A percentile compares a stretch with the other conserved stretches of the same genome.
Evolutionary conservation across 1,140 invertebrate species (phyloP).

Genomic region (Brachionus plicatilis): DNA sequence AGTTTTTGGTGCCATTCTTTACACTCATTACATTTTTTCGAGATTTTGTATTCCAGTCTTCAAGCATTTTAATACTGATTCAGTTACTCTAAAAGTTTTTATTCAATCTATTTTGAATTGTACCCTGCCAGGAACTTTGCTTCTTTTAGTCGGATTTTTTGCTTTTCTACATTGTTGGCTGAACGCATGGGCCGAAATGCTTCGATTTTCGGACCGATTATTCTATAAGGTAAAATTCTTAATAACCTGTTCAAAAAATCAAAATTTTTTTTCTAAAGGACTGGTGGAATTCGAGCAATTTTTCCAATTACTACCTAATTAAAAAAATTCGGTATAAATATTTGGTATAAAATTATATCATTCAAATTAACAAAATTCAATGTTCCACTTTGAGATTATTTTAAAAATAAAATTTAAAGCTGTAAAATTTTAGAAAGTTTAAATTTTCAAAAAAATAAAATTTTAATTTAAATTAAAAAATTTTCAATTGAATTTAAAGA

Average conservation of each 20-base stretch:
- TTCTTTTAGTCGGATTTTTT: conserved; percentile 73
- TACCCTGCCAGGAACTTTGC: conserved; percentile 68
- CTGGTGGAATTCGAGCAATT: conserved; percentile 86
- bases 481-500: too few species aligned
- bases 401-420: too few species aligned
- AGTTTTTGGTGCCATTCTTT: conserved; percentile 69
- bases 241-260: neutral
- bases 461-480: too few species aligned
- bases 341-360: too few species aligned
- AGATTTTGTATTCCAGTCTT: conserved; percentile 68
- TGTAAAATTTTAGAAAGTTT: too few species aligned
- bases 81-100: conserved; percentile 61
- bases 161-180: conserved; percentile 78
- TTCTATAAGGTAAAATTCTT: conserved; percentile 53
- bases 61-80: conserved; percentile 64
- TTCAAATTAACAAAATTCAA: too few species aligned
- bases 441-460: too few species aligned
- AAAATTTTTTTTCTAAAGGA: conserved; percentile 61
- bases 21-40: conserved; percentile 71
- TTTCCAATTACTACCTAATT: conserved; percentile 73
- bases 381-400: too few species aligned
- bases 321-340: too few species aligned
- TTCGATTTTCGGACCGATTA: conserved; percentile 73
- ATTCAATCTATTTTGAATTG: conserved; percentile 66
- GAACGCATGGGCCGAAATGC: conserved; percentile 78